phyloP scores from a whole-genome alignment of 1,140 invertebrate genomes.

The Myzus persicae region DNA sequence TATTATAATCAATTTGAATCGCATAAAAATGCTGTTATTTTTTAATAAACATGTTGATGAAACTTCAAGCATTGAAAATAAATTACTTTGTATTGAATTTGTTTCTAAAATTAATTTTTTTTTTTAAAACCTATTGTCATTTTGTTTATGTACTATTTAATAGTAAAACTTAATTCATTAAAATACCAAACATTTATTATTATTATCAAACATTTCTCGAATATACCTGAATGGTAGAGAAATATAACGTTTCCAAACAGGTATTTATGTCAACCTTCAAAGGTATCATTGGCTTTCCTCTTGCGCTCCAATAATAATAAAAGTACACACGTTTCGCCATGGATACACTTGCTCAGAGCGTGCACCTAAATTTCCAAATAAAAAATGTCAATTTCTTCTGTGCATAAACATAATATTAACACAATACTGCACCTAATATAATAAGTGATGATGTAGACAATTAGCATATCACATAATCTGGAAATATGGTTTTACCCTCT shows the following conservation, averaged over 20 bases:
- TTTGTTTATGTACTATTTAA: background rate
- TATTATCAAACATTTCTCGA: background rate
- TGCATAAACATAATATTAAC: too few species aligned
- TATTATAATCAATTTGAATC: too few species aligned
- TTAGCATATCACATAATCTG: too few species aligned
- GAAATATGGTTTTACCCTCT: too few species aligned
- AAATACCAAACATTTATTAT: background rate
- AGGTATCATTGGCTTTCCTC: background rate
- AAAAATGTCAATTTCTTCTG: too few species aligned
- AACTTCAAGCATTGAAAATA: background rate
- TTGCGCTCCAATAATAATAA: background rate
- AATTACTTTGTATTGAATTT: background rate
- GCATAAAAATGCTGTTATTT: too few species aligned
- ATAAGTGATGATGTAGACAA: too few species aligned
- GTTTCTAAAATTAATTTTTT: background rate
- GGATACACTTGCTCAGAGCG: too few species aligned
- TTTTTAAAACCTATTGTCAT: background rate
- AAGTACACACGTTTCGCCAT: background rate
- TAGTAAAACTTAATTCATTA: background rate
- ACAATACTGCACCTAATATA: too few species aligned
- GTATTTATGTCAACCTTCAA: background rate
- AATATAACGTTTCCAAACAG: background rate
- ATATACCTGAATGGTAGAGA: background rate
- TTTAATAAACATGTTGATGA: too few species aligned
- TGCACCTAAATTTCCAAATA: too few species aligned